Evolutionary conservation across 2,797 vertebrate species (phyloP).

Genomic region (Rhinatrema bivittatum): DNA sequence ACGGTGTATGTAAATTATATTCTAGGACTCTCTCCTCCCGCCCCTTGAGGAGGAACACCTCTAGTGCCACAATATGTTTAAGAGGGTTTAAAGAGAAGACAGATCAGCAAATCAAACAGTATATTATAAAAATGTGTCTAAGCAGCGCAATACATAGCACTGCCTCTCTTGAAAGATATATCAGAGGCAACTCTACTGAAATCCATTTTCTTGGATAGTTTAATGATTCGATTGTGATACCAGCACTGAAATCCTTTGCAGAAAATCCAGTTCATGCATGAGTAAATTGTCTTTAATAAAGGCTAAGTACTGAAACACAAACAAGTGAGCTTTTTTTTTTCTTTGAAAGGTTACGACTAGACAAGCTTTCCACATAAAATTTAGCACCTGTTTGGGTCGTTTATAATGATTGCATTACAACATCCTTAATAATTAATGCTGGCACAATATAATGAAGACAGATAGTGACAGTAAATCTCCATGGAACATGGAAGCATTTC

Average conservation of each 20-base stretch:
- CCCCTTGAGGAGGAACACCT: too few relatives aligned
- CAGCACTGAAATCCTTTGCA: constrained; percentile 9
- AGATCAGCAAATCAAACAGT: constrained; percentile 8
- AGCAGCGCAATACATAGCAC: constrained; percentile 12
- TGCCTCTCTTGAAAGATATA: constrained; percentile 7
- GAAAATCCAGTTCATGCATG: not conserved
- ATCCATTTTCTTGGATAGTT: constrained; percentile 9
- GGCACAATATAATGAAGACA: constrained; percentile 35
- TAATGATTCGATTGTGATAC: not conserved
- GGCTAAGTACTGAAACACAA: constrained; percentile 18
- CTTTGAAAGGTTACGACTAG: too few relatives aligned
- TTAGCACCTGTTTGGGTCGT: constrained; percentile 14
- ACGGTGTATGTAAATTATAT: too few relatives aligned
- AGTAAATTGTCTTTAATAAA: constrained; percentile 24
- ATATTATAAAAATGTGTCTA: constrained; percentile 5
- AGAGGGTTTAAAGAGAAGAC: too few relatives aligned
- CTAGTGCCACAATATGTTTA: too few relatives aligned
- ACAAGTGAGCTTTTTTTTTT: too few relatives aligned
- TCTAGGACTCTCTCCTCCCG: too few relatives aligned
- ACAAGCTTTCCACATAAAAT: constrained; percentile 19
- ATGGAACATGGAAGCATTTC: constrained; percentile 4
- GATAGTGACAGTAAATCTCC: constrained; percentile 26
- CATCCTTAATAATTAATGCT: constrained; percentile 35
- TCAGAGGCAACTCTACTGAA: constrained; percentile 14
- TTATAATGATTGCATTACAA: constrained; percentile 25